A percentile compares a stretch with the other conserved stretches of the same genome.
These are phyloP conservation scores for Odontocerum albicorne DNA, from an alignment of 2,888 invertebrate species.

Conservation along the genomic window DNA sequence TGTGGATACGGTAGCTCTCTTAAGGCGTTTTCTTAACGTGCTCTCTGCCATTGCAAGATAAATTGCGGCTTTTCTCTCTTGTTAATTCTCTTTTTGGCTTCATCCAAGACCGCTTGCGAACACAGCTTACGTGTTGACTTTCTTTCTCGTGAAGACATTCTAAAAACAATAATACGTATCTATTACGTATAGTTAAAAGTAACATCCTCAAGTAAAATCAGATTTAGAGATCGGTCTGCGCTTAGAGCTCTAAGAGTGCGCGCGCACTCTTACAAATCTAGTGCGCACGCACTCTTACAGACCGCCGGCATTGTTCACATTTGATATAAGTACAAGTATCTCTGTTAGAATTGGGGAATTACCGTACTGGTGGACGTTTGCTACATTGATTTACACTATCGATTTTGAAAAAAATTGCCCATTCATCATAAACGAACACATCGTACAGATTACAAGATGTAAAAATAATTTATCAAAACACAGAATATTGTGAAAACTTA, in stretches of 20 bases:
- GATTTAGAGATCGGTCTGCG: conserved; percentile 8
- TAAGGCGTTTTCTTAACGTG: conserved; percentile 35
- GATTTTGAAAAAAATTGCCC: too few species aligned
- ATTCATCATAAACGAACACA: too few species aligned
- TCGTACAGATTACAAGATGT: too few species aligned
- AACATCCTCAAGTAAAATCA: conserved; percentile 13
- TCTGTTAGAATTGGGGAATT: too few species aligned
- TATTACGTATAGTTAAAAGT: conserved; percentile 15
- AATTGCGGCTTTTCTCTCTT: conserved; percentile 14
- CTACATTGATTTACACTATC: too few species aligned
- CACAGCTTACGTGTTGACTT: conserved; percentile 6
- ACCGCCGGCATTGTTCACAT: too few species aligned
- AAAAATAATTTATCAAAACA: too few species aligned
- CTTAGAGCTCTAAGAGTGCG: conserved; percentile 8
- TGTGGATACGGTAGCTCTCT: conserved; percentile 23
- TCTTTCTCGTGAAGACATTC: conserved; percentile 10
- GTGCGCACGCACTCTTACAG: too few species aligned
- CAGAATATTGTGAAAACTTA: too few species aligned
- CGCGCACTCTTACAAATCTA: conserved; percentile 9
- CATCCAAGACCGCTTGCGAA: conserved; percentile 4
- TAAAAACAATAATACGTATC: conserved; percentile 4
- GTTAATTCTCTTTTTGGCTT: conserved; percentile 6
- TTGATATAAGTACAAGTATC: too few species aligned
- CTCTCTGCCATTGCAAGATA: conserved; percentile 34
- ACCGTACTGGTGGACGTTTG: too few species aligned